Conservation (phyloP, 1,140 invertebrate genomes). For the Pogonomyrmex californicus region DNA sequence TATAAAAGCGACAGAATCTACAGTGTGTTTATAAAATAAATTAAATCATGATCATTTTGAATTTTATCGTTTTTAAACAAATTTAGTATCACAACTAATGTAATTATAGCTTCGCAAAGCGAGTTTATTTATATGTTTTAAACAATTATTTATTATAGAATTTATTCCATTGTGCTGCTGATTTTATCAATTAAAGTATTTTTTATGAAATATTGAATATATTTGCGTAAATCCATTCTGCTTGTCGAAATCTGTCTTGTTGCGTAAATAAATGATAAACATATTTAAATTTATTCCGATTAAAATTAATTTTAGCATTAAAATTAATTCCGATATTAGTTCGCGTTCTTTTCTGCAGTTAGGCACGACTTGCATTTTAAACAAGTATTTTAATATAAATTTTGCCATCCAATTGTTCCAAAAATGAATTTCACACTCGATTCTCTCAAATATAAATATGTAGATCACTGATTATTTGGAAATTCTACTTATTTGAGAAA, state of each 20-base stretch:
- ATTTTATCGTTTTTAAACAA: not conserved
- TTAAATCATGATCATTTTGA: not conserved
- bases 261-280: not conserved
- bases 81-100: not conserved
- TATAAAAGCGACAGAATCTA: not conserved
- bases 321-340: constrained; percentile 26
- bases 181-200: not conserved
- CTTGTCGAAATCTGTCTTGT: not conserved
- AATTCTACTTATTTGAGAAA: constrained; percentile 26
- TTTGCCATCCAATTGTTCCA: not conserved
- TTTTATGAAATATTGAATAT: not conserved
- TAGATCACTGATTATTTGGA: constrained; percentile 28
- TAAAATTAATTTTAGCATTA: constrained; percentile 8
- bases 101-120: not conserved
- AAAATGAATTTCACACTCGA: constrained; percentile 7
- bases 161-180: not conserved
- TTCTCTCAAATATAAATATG: constrained; percentile 29
- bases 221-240: not conserved
- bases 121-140: not conserved
- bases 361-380: not conserved
- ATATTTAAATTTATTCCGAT: constrained; percentile 36
- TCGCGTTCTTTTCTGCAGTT: constrained; percentile 1
- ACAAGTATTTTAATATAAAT: constrained; percentile 35
- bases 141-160: not conserved
- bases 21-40: not conserved